Evolutionary conservation across 1,140 invertebrate species (phyloP), one percentile per base, ranked within the genome.

Genomic region (Drosophila mayri): DNA sequence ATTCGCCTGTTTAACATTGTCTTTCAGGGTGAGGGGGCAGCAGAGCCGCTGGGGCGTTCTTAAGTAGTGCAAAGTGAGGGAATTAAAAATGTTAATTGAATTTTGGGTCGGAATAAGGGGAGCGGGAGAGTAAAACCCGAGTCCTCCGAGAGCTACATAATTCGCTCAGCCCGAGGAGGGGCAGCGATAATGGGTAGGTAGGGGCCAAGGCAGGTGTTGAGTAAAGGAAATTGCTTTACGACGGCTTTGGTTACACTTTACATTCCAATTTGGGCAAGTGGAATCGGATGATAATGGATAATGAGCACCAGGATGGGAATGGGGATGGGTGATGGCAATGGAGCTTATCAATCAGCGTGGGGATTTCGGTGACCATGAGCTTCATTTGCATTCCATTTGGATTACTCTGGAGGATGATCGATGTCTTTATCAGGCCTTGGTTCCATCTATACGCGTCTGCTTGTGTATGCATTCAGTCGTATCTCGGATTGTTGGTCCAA

Each of bases 61-160:
- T 72, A 49, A 59, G 66, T 49, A 70, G 50, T 59, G 50, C 52
- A 70, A 72, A 72, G 65, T 59, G 66, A 18, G 54, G 52, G 68
- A 71, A 72, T 72, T 59, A 72, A 72, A 72, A 59, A 72, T 71
- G 68, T 71, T 72, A 72, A 72, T 72, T 72, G 52, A 72, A 71
- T 72, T 72, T 70, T 32, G 38, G 46, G 37, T 25, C 38, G 30
- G 46, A 41, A 30, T 38, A 37, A 22, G 11, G 47, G 32, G 28
- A 25, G 60, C 11, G 38, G n/a, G 20, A 32, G 47, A 37, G 20
- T 37, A 32, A 37, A 67, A 66, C 30, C n/a, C 44, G 62, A 70
- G 52, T 5, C 30, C 25, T 12, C 12, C 10, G 12, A 67, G 43
- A 63, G 67, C 40, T 40, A 35, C 40, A 22, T 68, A 47, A 72